Evolutionary conservation across 2,888 invertebrate species (phyloP), one percentile per base, ranked within the genome.

Genomic region (Caenorhabditis sinica): DNA sequence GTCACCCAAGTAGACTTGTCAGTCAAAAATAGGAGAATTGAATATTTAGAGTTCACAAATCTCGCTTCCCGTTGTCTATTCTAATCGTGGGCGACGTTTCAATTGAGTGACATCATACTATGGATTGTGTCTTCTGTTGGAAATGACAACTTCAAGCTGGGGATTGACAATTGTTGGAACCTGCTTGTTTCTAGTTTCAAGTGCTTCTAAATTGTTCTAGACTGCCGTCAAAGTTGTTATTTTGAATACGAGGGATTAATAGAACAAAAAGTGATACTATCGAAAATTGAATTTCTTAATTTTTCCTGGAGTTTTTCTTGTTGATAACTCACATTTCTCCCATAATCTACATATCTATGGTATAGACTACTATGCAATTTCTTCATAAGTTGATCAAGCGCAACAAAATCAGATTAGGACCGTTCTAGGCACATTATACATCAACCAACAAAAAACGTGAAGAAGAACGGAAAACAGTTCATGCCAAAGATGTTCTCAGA

Each of bases 41-140:
- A 65, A 80, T 72, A 72, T 65, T 49, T 66, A 73, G 80, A 72
- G 80, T 80, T 66, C 80, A 80, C 65, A 80, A 80, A 79, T 72
- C 79, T 40, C 40, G 45, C 60, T 40, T 51, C 60, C 49, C 60
- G 6, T 66, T 80, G 61, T 71, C 65, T 72, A 33, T 63, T 72
- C 30, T 28, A 51, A 71, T 79, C 65, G 80, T 80, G 80, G 72
- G 80, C 72, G 80, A 72, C 28, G 80, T 66, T 72, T 66, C 66
- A 72, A 65, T 79, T 56, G 71, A 56, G 45, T 80, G 80, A 80
- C 72, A 73, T 80, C 80, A 80, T 72, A 36, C 53, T 61, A 61
- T 23, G 36, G 53, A 68, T 68, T 56, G 25, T 56, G 20, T 45
- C 45, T 68, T 43, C n/a, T n/a, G 45, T 68, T 45, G 25, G 20